Conservation (phyloP, 2,888 invertebrate species). For the Carpatolechia fugitivella region DNA sequence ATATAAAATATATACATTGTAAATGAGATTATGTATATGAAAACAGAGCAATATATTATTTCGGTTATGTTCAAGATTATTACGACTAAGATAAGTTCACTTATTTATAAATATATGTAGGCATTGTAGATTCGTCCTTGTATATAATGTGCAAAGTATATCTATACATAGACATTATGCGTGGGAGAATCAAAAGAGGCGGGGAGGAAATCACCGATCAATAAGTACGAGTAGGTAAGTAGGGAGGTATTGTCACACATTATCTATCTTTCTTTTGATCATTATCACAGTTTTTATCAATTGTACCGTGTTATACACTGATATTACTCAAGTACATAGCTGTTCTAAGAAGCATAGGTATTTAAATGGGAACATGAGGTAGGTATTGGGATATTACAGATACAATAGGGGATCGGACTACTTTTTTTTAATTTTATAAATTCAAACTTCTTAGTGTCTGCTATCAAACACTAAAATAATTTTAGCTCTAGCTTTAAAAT, state of each 20-base stretch:
- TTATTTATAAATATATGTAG: conserved; percentile 3
- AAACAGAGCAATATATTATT: too few relatives aligned
- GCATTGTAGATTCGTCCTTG: not conserved
- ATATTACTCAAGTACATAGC: not conserved
- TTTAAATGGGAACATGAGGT: too few relatives aligned
- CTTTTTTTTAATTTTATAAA: too few relatives aligned
- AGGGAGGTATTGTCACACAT: not conserved
- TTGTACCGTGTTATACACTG: not conserved
- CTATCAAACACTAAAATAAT: too few relatives aligned
- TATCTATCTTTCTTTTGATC: conserved; percentile 17
- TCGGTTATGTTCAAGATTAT: too few relatives aligned
- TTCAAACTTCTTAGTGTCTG: too few relatives aligned
- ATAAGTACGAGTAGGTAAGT: conserved; percentile 6
- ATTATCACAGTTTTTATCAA: conserved; percentile 27
- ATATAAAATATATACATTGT: too few relatives aligned
- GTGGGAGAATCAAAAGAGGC: conserved; percentile 18
- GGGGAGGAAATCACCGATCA: conserved; percentile 23
- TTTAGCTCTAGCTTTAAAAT: too few relatives aligned
- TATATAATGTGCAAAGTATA: not conserved
- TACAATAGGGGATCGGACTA: too few relatives aligned
- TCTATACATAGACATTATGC: conserved; percentile 2
- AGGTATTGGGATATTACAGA: too few relatives aligned
- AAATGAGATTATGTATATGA: too few relatives aligned
- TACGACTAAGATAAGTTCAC: too few relatives aligned
- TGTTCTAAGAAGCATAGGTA: not conserved